Conservation (phyloP, 1,140 invertebrate species). For the Ceratitis capitata region DNA sequence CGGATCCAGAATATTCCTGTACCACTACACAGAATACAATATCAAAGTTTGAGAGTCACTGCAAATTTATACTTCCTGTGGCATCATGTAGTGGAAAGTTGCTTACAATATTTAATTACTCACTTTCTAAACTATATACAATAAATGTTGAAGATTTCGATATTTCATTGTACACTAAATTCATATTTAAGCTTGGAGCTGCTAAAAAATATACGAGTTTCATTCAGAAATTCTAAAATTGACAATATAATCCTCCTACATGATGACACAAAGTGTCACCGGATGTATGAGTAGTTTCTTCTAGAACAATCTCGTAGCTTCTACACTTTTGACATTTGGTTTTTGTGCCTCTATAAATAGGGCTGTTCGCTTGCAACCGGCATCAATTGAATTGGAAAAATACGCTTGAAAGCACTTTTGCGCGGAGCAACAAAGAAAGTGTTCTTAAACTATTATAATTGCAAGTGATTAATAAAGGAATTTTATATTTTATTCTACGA, state of each 20-base stretch:
- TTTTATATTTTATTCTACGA: background rate
- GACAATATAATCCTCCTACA: background rate
- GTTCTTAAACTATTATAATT: background rate
- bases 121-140: background rate
- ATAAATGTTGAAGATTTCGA: background rate
- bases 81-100: background rate
- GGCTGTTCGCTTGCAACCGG: background rate
- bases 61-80: background rate
- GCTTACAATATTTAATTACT: background rate
- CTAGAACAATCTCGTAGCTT: slow-evolving; percentile 42
- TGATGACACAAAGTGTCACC: slow-evolving; percentile 30
- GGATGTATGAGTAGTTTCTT: slow-evolving; percentile 43
- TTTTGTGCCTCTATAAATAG: slow-evolving; percentile 38
- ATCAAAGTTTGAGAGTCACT: background rate
- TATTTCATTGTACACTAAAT: background rate
- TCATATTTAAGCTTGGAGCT: background rate
- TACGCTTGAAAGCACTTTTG: background rate
- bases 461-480: background rate
- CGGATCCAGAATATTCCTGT: slow-evolving; percentile 13
- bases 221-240: background rate
- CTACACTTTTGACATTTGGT: background rate
- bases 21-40: background rate
- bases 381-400: slow-evolving; percentile 41
- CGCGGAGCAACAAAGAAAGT: background rate
- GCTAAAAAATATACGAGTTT: background rate